Evolutionary conservation across 2,797 vertebrate species (phyloP).

Genomic region (Sparus aurata): DNA sequence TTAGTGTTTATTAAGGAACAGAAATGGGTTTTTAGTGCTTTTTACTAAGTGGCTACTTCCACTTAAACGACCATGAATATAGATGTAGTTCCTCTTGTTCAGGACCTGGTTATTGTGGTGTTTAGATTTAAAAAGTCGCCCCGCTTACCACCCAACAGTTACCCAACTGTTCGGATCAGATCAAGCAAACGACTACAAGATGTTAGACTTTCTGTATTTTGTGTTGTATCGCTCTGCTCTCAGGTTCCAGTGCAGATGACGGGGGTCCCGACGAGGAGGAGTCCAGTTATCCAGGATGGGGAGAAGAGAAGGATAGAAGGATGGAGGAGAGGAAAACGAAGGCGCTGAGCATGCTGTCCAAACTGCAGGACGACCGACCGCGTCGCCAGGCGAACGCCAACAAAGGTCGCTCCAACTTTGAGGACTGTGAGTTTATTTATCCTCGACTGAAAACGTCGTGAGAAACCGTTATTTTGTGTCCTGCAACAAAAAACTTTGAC

Average conservation of each 20-base stretch:
- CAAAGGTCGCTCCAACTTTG: conserved; percentile 75
- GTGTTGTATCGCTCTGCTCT: conserved; percentile 9
- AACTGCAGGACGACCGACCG: conserved; percentile 68
- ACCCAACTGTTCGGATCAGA: not conserved
- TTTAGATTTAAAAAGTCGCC: conserved; percentile 9
- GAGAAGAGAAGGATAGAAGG: conserved; percentile 32
- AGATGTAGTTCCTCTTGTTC: conserved; percentile 32
- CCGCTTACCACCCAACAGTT: too few species aligned
- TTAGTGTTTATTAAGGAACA: conserved; percentile 54
- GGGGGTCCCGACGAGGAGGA: conserved; percentile 36
- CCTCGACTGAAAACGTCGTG: not conserved
- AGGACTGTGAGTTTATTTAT: conserved; percentile 79
- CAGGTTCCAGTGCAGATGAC: conserved; percentile 44
- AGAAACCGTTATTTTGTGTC: not conserved
- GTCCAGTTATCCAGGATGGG: conserved; percentile 32
- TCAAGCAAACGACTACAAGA: not conserved
- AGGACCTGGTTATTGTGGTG: conserved; percentile 14
- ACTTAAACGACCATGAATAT: conserved; percentile 36
- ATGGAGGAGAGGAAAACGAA: conserved; percentile 76
- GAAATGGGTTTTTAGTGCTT: conserved; percentile 51
- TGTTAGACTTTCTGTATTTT: not conserved
- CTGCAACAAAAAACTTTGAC: not conserved
- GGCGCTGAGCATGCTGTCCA: conserved; percentile 78
- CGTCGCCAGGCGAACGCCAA: conserved; percentile 23
- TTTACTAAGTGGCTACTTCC: conserved; percentile 59